These are phyloP conservation scores for Pangasianodon hypophthalmus DNA, from an alignment of 2,113 vertebrate species.

Conservation along the genomic window DNA sequence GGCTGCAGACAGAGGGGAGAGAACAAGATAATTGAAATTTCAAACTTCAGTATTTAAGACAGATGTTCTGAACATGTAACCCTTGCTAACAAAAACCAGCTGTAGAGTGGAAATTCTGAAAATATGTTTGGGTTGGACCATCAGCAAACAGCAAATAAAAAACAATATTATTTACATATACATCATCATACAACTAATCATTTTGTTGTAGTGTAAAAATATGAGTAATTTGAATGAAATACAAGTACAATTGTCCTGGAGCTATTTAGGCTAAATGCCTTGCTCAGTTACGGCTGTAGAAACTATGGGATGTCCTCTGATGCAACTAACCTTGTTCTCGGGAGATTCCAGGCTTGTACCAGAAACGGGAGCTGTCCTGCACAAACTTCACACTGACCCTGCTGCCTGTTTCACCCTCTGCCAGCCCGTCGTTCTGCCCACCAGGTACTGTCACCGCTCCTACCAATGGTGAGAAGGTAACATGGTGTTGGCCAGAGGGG, in stretches of 20 bases:
- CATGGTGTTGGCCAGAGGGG: conserved; percentile 71
- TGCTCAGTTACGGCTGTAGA: background rate
- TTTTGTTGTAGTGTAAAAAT: background rate
- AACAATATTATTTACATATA: background rate
- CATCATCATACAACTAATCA: background rate
- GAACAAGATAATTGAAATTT: background rate
- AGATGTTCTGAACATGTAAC: conserved; percentile 21
- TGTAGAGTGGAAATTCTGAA: background rate
- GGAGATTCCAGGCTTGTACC: conserved; percentile 90
- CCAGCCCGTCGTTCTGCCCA: conserved; percentile 55
- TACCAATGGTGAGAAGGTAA: conserved; percentile 83
- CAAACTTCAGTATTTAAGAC: background rate
- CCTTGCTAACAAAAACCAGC: background rate
- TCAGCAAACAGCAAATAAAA: background rate
- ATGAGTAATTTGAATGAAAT: background rate
- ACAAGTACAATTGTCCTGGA: background rate
- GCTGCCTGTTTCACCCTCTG: conserved; percentile 57
- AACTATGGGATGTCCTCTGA: background rate
- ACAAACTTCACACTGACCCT: conserved; percentile 83
- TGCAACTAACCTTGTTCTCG: conserved; percentile 84
- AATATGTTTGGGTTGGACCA: background rate
- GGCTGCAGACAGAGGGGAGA: conserved; percentile 65
- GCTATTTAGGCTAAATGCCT: background rate
- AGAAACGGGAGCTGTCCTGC: conserved; percentile 91
- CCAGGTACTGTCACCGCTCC: conserved; percentile 67